Base-by-base conservation (phyloP, 2,888 invertebrate genomes). In the Unio pictorum region DNA sequence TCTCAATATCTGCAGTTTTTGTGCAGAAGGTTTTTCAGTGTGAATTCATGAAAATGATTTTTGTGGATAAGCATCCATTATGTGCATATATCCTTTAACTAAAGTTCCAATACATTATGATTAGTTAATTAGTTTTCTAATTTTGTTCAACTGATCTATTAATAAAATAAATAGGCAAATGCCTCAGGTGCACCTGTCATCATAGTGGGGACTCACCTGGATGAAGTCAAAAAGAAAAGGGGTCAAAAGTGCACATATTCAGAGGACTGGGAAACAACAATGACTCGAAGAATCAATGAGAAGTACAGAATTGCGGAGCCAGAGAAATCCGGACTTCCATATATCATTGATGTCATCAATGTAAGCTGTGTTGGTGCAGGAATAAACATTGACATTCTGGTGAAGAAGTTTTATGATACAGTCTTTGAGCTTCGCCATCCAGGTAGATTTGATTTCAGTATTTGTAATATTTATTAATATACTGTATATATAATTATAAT, bases 131-230 rank as follows among this genome's bases (percentile, higher is more conserved):
- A 59, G 7, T 26, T 26, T 23, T 18, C 11, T 15, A n/a, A 8
- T 59, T 59, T 59, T 59, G 26, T 59, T n/a, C 59, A 23, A 26
- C 11, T 23, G 15, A 23, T 26, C 11, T 70, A 62, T 57, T 62
- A 74, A 5, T 45, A 45, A 45, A 45, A 15, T 45, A 15, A 45
- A 45, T 57, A 95, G 92, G 95, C 96, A 0, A 93, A 98, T 81
- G 98, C 98, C 0, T 98, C 98, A 0, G 98, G 98, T 86, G 95
- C 98, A 0, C 97, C 98, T 0, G 98, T 98, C 5, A 94, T 99
- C 63, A 96, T 99, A 87, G 95, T 99, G 17, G 99, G 98, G 0
- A 99, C 99, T 0, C 97, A 99, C 91, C 96, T 96, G 84, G 99
- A 99, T 89, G 86, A 87, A 66, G 82, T 91, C 55, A 93, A 93